Percentiles rank a stretch among this genome's conserved stretches.
phyloP scores from a whole-genome alignment of 1,140 invertebrate genomes.

The Parasteatoda tepidariorum region DNA sequence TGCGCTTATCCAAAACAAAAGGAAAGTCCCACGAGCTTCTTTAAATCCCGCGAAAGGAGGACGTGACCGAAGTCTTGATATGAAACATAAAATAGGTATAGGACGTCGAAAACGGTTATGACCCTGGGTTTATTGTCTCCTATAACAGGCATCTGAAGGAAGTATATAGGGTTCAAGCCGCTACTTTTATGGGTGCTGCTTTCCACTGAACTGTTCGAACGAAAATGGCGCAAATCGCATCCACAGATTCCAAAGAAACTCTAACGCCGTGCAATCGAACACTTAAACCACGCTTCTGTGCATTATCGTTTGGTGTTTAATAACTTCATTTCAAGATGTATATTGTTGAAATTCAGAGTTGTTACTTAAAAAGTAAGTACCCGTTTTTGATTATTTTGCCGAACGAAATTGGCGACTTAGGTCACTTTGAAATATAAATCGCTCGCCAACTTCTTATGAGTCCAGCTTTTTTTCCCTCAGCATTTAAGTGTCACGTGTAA shows the following conservation, averaged over 20 bases:
- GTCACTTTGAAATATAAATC: neutral
- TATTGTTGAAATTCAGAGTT: no score
- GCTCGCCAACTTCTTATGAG: conserved; percentile 8
- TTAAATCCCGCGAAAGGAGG: conserved; percentile 39
- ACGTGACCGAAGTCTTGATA: conserved; percentile 50
- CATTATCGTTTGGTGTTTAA: neutral
- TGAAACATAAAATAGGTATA: conserved; percentile 58
- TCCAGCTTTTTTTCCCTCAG: conserved; percentile 13
- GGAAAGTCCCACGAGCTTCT: neutral
- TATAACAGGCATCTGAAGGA: conserved; percentile 36
- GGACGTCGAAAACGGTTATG: conserved; percentile 58
- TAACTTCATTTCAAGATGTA: no score
- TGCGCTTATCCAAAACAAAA: conserved; percentile 21
- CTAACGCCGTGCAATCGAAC: neutral
- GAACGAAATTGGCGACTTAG: no score
- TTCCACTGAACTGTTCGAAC: conserved; percentile 8
- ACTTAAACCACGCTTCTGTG: neutral
- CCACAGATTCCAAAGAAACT: neutral
- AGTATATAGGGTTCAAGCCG: conserved; percentile 56
- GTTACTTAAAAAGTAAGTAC: no score
- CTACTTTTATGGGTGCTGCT: conserved; percentile 48
- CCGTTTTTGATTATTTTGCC: no score
- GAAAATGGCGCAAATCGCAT: conserved; percentile 15
- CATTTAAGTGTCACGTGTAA: conserved; percentile 57
- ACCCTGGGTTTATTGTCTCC: conserved; percentile 54